Evolutionary conservation across 2,888 invertebrate genomes (phyloP).

Genomic region (Andrena praecox): DNA sequence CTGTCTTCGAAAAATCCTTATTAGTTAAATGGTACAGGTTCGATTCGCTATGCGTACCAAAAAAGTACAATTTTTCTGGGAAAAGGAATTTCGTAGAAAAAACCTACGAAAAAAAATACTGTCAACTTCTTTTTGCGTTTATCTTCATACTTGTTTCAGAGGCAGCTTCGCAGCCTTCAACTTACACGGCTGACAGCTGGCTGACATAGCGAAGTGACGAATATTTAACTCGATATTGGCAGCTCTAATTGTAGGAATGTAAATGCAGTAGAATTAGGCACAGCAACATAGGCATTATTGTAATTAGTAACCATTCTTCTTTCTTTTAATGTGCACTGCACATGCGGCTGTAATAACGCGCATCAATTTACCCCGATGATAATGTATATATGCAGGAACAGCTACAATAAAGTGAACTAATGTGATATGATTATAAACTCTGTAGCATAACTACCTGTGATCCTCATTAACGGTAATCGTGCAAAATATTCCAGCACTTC

Average conservation of each 20-base stretch:
- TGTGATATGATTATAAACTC: slow-evolving; percentile 63
- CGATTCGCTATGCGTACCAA: neutral
- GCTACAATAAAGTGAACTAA: slow-evolving; percentile 74
- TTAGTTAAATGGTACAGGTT: neutral
- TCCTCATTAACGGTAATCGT: neutral
- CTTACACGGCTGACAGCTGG: neutral
- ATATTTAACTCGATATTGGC: slow-evolving; percentile 38
- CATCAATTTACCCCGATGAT: slow-evolving; percentile 42
- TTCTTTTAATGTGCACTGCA: slow-evolving; percentile 60
- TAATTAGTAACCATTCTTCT: slow-evolving; percentile 47
- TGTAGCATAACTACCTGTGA: neutral
- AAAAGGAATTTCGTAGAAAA: neutral
- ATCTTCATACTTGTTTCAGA: neutral
- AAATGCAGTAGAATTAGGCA: slow-evolving; percentile 37
- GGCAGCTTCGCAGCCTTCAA: neutral
- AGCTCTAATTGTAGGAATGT: slow-evolving; percentile 53
- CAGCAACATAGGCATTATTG: slow-evolving; percentile 44
- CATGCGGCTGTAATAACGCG: slow-evolving; percentile 47
- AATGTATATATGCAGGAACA: slow-evolving; percentile 68
- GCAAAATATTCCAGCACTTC: too few relatives aligned
- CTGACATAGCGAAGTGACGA: neutral
- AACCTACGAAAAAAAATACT: neutral
- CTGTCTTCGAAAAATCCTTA: neutral
- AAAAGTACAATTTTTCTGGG: neutral
- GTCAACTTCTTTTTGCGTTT: neutral